These are phyloP conservation scores for Zootoca vivipara DNA, from an alignment of 2,113 vertebrate species.

Conservation along the genomic window DNA sequence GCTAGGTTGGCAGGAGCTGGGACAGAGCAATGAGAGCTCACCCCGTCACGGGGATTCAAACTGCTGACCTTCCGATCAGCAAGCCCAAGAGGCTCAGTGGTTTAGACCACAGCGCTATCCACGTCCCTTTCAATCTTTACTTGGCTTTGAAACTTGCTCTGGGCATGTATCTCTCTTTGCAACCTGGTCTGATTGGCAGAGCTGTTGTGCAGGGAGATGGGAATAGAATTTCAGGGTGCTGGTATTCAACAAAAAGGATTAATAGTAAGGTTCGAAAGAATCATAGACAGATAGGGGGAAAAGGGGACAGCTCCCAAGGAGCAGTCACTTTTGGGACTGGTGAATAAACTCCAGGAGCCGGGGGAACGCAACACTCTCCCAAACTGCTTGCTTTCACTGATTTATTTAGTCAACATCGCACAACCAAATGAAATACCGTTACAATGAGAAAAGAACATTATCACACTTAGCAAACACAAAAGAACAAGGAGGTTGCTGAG, in stretches of 20 bases:
- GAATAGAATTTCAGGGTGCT: background rate
- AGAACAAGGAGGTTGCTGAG: constrained; percentile 19
- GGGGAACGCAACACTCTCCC: background rate
- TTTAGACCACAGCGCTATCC: too few relatives aligned
- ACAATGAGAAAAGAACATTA: constrained; percentile 57
- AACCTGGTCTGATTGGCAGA: background rate
- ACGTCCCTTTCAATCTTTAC: too few relatives aligned
- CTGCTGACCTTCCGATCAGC: too few relatives aligned
- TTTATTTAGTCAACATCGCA: constrained; percentile 74
- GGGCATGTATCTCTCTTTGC: background rate
- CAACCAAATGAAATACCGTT: constrained; percentile 58
- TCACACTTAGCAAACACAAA: constrained; percentile 52
- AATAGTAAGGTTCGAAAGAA: background rate
- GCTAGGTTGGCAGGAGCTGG: too few relatives aligned
- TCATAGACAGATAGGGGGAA: too few relatives aligned
- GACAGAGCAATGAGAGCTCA: too few relatives aligned
- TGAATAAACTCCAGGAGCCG: too few relatives aligned
- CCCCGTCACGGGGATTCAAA: too few relatives aligned
- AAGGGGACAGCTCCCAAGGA: too few relatives aligned
- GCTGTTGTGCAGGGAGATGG: background rate
- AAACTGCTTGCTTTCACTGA: constrained; percentile 1
- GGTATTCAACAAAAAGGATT: background rate
- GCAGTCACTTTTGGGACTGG: too few relatives aligned
- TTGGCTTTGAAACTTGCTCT: background rate
- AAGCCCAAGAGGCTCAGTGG: too few relatives aligned